Percentiles rank a stretch among this genome's conserved stretches.
These are phyloP conservation scores for Geococcyx californianus DNA, from an alignment of 2,113 vertebrate species.

Conservation along the genomic window DNA sequence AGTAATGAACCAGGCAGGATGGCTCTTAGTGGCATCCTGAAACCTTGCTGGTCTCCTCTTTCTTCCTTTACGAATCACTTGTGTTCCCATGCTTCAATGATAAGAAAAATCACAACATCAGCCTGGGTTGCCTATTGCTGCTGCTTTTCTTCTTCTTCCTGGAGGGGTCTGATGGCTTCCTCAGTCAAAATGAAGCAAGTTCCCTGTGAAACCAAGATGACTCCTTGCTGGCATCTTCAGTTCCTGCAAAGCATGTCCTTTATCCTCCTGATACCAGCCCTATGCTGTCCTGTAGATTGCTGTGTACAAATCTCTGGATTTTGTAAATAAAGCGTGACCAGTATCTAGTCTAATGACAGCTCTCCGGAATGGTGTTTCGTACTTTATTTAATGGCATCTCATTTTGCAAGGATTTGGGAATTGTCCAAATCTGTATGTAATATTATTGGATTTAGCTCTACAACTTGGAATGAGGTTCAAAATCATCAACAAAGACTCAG, in stretches of 20 bases:
- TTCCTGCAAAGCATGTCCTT: constrained; percentile 43
- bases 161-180: constrained; percentile 31
- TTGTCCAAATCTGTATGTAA: neutral
- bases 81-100: neutral
- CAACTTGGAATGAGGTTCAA: neutral
- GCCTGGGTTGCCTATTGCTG: constrained; percentile 52
- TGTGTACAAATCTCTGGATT: constrained; percentile 65
- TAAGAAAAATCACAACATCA: constrained; percentile 16
- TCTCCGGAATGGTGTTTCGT: neutral
- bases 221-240: constrained; percentile 54
- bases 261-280: neutral
- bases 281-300: constrained; percentile 53
- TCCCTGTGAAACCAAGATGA: constrained; percentile 9
- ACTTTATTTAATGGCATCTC: neutral
- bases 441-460: neutral
- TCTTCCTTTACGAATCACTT: neutral
- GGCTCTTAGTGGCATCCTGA: neutral
- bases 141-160: constrained; percentile 29
- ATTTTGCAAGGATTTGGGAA: neutral
- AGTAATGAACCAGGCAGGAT: constrained; percentile 76
- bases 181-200: constrained; percentile 43
- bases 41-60: constrained; percentile 20
- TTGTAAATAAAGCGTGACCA: constrained; percentile 73
- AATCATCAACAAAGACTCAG: neutral
- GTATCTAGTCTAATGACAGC: constrained; percentile 36